phyloP scores from a whole-genome alignment of 1,140 invertebrate species.

The Aplysia californica region DNA sequence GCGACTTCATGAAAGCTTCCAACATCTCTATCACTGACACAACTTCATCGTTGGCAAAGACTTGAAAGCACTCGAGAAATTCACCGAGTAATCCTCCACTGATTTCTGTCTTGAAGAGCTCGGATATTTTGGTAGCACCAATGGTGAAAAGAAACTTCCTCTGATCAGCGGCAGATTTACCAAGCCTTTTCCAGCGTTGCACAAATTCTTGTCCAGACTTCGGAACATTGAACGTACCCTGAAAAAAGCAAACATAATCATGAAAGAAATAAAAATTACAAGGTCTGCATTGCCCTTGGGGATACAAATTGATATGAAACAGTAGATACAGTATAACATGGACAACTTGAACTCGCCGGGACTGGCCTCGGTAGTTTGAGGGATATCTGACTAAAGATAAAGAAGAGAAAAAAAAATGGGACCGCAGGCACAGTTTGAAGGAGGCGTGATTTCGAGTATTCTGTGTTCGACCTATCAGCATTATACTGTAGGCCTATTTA shows the following conservation, averaged over 20 bases:
- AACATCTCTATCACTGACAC: not conserved
- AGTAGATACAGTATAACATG: too few relatives aligned
- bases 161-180: conserved; percentile 1
- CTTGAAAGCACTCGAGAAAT: conserved; percentile 13
- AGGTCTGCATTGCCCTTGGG: too few relatives aligned
- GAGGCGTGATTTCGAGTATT: too few relatives aligned
- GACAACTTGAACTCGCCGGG: too few relatives aligned
- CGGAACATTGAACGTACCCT: not conserved
- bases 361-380: too few relatives aligned
- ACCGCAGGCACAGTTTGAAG: too few relatives aligned
- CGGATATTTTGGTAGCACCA: not conserved
- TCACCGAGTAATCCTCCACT: conserved; percentile 14
- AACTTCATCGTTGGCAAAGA: not conserved
- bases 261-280: not conserved
- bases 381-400: too few relatives aligned
- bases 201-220: conserved; percentile 12
- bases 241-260: not conserved
- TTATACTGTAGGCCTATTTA: not conserved
- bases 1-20: conserved; percentile 8
- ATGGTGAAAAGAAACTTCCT: conserved; percentile 10
- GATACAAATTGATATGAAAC: too few relatives aligned
- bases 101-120: conserved; percentile 18
- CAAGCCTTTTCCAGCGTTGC: conserved; percentile 3
- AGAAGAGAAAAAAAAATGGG: too few relatives aligned
- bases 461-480: too few relatives aligned